Conservation (phyloP, 2,888 invertebrate species). For the Schizotus pectinicornis region DNA sequence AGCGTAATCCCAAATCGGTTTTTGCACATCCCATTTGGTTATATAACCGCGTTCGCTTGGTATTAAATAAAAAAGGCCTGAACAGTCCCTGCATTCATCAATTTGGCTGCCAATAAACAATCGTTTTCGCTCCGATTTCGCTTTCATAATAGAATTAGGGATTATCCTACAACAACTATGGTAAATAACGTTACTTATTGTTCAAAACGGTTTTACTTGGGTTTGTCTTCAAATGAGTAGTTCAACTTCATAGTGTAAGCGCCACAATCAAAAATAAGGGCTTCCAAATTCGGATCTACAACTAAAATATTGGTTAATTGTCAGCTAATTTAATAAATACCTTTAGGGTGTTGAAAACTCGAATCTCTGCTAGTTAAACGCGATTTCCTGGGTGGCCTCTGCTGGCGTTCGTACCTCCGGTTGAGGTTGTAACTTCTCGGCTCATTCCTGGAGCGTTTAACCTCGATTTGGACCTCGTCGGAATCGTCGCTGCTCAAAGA, state of each 20-base stretch:
- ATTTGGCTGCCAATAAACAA: constrained; percentile 95
- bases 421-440: constrained; percentile 5
- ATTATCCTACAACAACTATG: constrained; percentile 64
- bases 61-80: constrained; percentile 91
- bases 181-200: no score
- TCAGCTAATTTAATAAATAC: neutral
- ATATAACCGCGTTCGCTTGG: constrained; percentile 95
- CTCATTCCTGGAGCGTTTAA: constrained; percentile 15
- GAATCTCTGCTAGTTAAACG: constrained; percentile 21
- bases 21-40: constrained; percentile 95
- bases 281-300: constrained; percentile 25
- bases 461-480: constrained; percentile 9
- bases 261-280: constrained; percentile 75
- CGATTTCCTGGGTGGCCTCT: constrained; percentile 6
- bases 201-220: constrained; percentile 61
- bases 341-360: constrained; percentile 11
- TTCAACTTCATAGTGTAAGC: constrained; percentile 87
- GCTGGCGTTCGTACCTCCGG: constrained; percentile 13
- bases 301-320: neutral
- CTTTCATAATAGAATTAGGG: constrained; percentile 98
- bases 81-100: constrained; percentile 94
- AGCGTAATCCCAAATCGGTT: constrained; percentile 94
- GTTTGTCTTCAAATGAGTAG: constrained; percentile 69
- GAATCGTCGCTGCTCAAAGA: constrained; percentile 20
- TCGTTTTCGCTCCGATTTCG: constrained; percentile 92